Evolutionary conservation across 2,797 vertebrate species (phyloP), one percentile per base, ranked within the genome.

Genomic region (Scarus forsteni): DNA sequence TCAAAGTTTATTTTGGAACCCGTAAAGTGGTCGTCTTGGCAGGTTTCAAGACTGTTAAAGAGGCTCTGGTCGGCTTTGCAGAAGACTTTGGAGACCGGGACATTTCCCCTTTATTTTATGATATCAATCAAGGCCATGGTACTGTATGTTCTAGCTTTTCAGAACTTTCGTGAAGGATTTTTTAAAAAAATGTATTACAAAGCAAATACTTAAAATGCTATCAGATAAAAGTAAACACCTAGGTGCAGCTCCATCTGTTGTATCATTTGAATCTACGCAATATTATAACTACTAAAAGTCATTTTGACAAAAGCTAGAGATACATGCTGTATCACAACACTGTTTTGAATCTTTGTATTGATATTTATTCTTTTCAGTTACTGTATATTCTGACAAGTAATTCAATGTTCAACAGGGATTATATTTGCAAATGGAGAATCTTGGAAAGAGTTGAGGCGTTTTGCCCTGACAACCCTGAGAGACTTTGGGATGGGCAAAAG

Each of bases 401-500:
- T 44, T 44, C 45, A 10, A 11, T 45, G 10, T 61, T 76, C 34
- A 1, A 44, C 5, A 94, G 94, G 94, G 16, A 90, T 95, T 15
- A 0, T 93, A 0, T 92, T 94, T 71, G 44, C 91, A 35, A 94
- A 95, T 3, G 94, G 94, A 60, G 92, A 93, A 8, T 81, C 86
- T 0, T 94, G 94, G 93, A 93, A 87, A 70, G 92, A 93, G 70
- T 77, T 94, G 93, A 88, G 93, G 56, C 90, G 89, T 11, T 95
- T 94, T 59, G 81, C 93, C 11, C 66, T 95, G 35, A 60, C 63
- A 11, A 92, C 86, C n/a, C 82, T 95, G 1, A 85, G 66, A 53
- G 91, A 94, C 58, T 94, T 94, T 79, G 94, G 94, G 48, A 94
- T 95, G 94, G 93, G 92, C 5, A 94, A 89, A 66, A 91, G 65